Evolutionary conservation across 2,888 invertebrate genomes (phyloP), one percentile per base, ranked within the genome.

Genomic region (Caenorhabditis drosophilae): DNA sequence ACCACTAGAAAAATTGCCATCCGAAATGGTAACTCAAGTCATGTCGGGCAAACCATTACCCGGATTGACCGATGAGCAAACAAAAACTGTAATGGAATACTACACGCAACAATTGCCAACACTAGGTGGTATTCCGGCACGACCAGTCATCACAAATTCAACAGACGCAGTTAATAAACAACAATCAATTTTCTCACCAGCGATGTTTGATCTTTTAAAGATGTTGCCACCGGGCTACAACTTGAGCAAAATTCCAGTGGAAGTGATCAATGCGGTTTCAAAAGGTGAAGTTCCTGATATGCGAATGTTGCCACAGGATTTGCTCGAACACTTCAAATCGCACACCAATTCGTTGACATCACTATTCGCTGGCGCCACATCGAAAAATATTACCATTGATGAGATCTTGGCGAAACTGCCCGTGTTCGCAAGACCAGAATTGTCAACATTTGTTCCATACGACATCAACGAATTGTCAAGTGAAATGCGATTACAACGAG

Each of bases 231-330:
- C 72, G 16, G 73, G 72, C 16, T 76, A 76, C 60, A 74, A 76
- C 40, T 44, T 74, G 38, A 69, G 60, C 45, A 67, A 62, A 40
- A 74, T 76, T 38, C 71, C 73, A 1, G 31, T 46, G 42, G 70
- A 70, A 51, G 73, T 82, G 9, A 71, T 80, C 27, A 50, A 38
- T 15, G 67, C 76, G 12, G 76, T 79, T 27, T 62, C 76, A 53
- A 52, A 57, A 9, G 82, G 82, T 4, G 77, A 82, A 57, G 67
- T 82, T 16, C 82, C 82, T 11, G 79, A 82, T 47, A 56, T 82
- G 62, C 61, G 67, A 2, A 54, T 68, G n/a, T 66, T 82, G 36
- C 82, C 82, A 2, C 23, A 52, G n/a, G 82, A 82, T 49, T 71
- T 82, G 12, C 58, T 78, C 22, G 70, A 76, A 7, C 73, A 82